Evolutionary conservation across 2,113 vertebrate species (phyloP), one percentile per base, ranked within the genome.

Genomic region (Amphilophus citrinellus): DNA sequence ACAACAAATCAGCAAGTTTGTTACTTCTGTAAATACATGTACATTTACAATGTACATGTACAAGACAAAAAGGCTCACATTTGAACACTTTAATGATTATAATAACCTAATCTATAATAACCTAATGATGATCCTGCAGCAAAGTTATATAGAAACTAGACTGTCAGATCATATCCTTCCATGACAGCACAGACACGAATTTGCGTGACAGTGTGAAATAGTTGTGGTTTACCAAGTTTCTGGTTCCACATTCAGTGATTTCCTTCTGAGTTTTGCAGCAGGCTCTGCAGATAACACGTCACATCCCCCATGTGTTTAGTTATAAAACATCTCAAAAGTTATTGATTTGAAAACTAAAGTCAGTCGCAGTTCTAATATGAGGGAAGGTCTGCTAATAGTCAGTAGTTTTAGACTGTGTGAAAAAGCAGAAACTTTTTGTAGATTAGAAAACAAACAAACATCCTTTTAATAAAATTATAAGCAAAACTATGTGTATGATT

Each of bases 231-330:
- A 75, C 53, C 1, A 10, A 39, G 53, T 57, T 20, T 27, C 27
- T 14, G 20, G 75, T 86, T 88, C 81, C 84, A 73, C 32, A 77
- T 62, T 20, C 56, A 47, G 32, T 73, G 11, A 80, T 80, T 83
- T 76, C 39, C 27, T 78, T 65, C 9, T 75, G 5, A 39, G 13
- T 59, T 79, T 62, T 10, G 1, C 62, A 80, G 62, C 79, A 47
- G 27, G 58, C 7, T 47, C 0, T 68, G 11, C 73, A 7, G 1
- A 18, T 56, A 10, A 15, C 24, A 13, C 18, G 5, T 56, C 24
- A 56, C 44, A 35, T 3, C 5, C 9, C 47, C 15, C 37, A 53
- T 53, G 61, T 39, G 80, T 77, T 85, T 73, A 58, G 20, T 79
- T 5, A 3, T 35, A 37, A 77, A 63, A 66, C 39, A 42, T 24